Evolutionary conservation across 2,113 vertebrate species (phyloP), one percentile per base, ranked within the genome.

Genomic region (Orthonyx spaldingii): DNA sequence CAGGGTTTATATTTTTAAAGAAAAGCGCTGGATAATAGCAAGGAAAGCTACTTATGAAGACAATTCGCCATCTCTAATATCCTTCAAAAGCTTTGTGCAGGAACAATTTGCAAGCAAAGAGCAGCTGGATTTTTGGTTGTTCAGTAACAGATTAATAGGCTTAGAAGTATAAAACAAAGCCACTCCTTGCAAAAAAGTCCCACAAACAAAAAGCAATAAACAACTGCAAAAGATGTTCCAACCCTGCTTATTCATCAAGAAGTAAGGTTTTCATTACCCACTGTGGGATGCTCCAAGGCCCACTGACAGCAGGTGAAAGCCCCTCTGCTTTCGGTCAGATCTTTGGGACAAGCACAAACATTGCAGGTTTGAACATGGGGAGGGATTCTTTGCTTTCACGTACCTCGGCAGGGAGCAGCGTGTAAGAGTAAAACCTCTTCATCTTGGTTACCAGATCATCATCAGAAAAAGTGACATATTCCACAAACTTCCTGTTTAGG

Each of bases 341-440:
- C 24, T 56, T 17, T 83, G 56, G 56, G 39, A 71, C 63, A 37
- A 63, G 63, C 24, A 70, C 42, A 47, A 24, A 41, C 2, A 1
- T 0, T 4, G 33, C 23, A 30, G 26, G 30, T 71, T 8, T 60
- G 93, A 90, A 24, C 47, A 39, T 21, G 44, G 46, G 57, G 47
- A 42, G 22, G 23, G 44, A 26, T 0, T 7, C 37, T 57, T 3
- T 27, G 44, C 39, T 16, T 17, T 35, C 37, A 85, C 97, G 70
- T 97, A 99, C 99, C 98, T 99, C 99, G 0, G 99, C 99, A 24
- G 99, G 99, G 61, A 99, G 98, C 90, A 99, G 97, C 0, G 99
- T 99, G 95, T 99, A 99, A 26, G 99, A 97, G 89, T 99, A 99
- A 97, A 99, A 99, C 20, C 98, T 98, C 92, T 99, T 99, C 99